A percentile compares a stretch with the other conserved stretches of the same genome.
Evolutionary conservation across 2,888 invertebrate genomes (phyloP).

Genomic region (Macaria notata): DNA sequence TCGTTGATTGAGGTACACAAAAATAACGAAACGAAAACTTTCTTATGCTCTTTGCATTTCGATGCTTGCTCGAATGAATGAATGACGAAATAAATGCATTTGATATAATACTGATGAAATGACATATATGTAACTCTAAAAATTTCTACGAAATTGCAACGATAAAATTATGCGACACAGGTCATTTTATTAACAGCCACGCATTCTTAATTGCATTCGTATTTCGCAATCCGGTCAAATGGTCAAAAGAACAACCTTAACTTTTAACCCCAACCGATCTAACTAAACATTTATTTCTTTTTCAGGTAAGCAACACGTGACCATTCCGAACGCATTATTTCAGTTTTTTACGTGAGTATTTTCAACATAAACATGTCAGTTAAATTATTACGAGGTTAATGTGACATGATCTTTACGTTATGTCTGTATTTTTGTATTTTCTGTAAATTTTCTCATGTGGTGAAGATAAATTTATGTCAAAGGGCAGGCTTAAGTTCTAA

Average conservation of each 20-base stretch:
- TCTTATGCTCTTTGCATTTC: too few relatives aligned
- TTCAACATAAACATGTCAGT: constrained; percentile 26
- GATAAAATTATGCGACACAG: too few relatives aligned
- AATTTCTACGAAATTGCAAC: too few relatives aligned
- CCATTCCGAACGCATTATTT: neutral
- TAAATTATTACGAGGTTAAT: constrained; percentile 25
- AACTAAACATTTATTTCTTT: constrained; percentile 15
- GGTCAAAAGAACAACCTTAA: neutral
- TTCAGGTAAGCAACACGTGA: constrained; percentile 24
- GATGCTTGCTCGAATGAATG: too few relatives aligned
- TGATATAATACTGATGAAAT: too few relatives aligned
- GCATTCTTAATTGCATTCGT: too few relatives aligned
- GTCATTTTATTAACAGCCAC: too few relatives aligned
- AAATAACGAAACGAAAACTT: too few relatives aligned
- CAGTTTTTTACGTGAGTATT: constrained; percentile 20
- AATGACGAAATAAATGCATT: too few relatives aligned
- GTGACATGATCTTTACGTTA: constrained; percentile 24
- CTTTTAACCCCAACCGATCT: neutral
- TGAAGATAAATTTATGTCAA: constrained; percentile 25
- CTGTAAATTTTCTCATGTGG: constrained; percentile 16
- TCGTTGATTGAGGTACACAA: too few relatives aligned
- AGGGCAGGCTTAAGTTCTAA: constrained; percentile 19
- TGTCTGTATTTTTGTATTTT: constrained; percentile 17
- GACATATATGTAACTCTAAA: too few relatives aligned
- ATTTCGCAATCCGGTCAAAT: too few relatives aligned